phyloP scores from a whole-genome alignment of 1,140 invertebrate species.

The Glossosoma conforme region DNA sequence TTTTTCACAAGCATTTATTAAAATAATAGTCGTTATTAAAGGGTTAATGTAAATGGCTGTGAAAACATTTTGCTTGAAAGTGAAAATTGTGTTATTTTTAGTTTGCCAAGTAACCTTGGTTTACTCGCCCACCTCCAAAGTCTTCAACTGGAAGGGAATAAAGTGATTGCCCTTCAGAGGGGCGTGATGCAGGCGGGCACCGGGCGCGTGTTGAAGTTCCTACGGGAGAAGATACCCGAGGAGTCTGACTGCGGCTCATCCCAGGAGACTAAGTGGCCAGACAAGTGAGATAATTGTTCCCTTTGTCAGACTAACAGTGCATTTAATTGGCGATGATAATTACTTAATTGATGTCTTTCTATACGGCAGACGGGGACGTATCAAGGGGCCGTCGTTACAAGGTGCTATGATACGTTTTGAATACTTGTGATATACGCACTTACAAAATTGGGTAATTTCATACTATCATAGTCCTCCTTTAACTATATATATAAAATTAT shows the following conservation, averaged over 20 bases:
- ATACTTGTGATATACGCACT: no score
- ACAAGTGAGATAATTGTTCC: constrained; percentile 52
- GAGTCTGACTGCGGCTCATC: constrained; percentile 35
- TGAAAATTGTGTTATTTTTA: constrained; percentile 45
- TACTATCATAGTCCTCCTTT: no score
- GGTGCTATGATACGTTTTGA: no score
- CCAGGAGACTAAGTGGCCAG: constrained; percentile 52
- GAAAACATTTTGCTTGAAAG: no score
- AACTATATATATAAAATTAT: no score
- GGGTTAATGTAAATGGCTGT: no score
- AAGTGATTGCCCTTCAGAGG: constrained; percentile 66
- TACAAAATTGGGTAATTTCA: no score
- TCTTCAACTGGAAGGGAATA: constrained; percentile 81
- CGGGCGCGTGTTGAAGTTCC: constrained; percentile 69
- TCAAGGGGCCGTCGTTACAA: no score
- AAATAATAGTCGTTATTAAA: no score
- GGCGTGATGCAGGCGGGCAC: constrained; percentile 80
- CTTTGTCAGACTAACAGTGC: neutral
- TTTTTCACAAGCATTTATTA: no score
- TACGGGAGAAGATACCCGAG: constrained; percentile 60
- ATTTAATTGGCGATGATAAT: constrained; percentile 1
- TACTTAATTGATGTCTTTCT: no score
- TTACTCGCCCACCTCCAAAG: constrained; percentile 75
- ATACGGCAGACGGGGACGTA: no score
- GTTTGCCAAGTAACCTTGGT: constrained; percentile 70